Conservation (phyloP, 2,797 vertebrate genomes). For the Pangasius macronema region DNA sequence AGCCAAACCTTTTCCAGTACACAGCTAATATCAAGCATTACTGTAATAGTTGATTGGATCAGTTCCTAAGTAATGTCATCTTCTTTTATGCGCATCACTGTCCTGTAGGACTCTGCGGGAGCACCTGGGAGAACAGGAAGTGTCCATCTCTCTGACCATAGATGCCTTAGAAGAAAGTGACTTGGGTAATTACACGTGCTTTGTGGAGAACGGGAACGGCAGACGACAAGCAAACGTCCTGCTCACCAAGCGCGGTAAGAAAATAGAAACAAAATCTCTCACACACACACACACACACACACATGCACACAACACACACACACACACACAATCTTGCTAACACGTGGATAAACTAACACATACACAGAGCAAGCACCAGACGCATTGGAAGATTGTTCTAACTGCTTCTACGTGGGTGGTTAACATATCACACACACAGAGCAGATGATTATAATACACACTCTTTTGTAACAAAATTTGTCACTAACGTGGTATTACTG, state of each 20-base stretch:
- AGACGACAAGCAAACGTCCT: slow-evolving; percentile 89
- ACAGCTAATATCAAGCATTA: background rate
- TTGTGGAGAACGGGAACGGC: slow-evolving; percentile 93
- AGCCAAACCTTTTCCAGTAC: background rate
- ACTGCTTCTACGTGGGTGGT: background rate
- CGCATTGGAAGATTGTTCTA: too few species aligned
- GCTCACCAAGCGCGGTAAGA: slow-evolving; percentile 88
- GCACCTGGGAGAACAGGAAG: slow-evolving; percentile 95
- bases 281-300: too few species aligned
- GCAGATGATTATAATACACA: background rate
- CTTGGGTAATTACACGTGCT: slow-evolving; percentile 97
- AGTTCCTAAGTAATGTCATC: background rate
- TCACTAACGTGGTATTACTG: too few species aligned
- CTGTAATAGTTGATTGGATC: background rate
- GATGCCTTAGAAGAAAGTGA: slow-evolving; percentile 90
- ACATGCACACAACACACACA: too few species aligned
- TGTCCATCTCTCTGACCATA: slow-evolving; percentile 92
- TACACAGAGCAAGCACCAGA: background rate
- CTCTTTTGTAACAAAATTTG: too few species aligned
- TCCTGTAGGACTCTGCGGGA: slow-evolving; percentile 85
- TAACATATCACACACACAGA: background rate
- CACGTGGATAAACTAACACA: background rate
- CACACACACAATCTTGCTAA: background rate
- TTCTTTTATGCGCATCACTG: background rate
- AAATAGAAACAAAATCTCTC: background rate